Conservation (phyloP, 2,113 vertebrate genomes). For the Macroglossus sobrinus region DNA sequence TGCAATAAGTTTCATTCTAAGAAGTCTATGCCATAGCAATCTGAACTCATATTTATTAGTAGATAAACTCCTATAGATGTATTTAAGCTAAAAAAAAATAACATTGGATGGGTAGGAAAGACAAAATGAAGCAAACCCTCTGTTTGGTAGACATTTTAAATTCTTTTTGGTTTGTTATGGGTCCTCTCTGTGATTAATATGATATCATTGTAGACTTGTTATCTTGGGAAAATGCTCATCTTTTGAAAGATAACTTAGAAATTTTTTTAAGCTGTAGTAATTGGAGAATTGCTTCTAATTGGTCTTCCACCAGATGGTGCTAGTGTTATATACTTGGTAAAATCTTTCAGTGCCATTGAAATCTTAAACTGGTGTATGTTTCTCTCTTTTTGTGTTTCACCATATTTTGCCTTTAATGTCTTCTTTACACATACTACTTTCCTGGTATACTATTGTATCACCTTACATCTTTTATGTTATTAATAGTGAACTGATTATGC, state of each 20-base stretch:
- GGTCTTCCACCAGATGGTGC: conserved; percentile 83
- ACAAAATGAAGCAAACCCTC: not conserved
- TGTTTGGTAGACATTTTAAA: not conserved
- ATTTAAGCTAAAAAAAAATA: not conserved
- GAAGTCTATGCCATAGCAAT: not conserved
- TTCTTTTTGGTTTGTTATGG: not conserved
- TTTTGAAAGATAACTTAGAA: not conserved
- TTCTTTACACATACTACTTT: not conserved
- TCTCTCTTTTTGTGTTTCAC: not conserved
- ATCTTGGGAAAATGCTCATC: not conserved
- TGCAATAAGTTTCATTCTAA: not conserved
- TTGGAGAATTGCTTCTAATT: conserved; percentile 2
- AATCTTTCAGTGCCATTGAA: not conserved
- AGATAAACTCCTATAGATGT: not conserved
- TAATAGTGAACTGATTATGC: not conserved
- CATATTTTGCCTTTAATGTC: not conserved
- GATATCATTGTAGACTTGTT: not conserved
- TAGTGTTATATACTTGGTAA: conserved; percentile 63
- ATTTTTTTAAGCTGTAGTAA: not conserved
- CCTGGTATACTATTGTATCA: not conserved
- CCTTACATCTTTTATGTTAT: not conserved
- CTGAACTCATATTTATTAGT: conserved; percentile 7
- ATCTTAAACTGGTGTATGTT: not conserved
- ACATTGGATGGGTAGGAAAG: not conserved
- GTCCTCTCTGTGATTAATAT: not conserved